These are phyloP conservation scores for Hyaena hyaena DNA, from an alignment of 2,113 vertebrate genomes.

Conservation along the genomic window DNA sequence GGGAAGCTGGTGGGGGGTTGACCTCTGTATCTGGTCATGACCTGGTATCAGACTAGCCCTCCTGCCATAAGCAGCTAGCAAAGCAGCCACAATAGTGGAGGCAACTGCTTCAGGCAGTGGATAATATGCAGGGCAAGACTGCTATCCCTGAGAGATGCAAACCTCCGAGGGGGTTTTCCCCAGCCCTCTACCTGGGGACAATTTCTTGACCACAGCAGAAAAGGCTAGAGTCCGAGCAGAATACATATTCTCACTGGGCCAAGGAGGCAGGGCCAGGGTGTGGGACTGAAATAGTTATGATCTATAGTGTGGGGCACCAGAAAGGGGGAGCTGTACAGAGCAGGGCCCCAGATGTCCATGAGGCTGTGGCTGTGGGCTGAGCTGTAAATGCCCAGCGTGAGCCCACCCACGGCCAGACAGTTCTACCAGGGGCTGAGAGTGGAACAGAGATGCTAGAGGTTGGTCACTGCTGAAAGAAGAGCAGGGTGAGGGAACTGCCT, in stretches of 20 bases:
- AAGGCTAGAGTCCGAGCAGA: background rate
- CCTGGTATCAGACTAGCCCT: background rate
- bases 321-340: background rate
- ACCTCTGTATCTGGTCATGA: background rate
- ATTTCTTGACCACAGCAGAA: background rate
- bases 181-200: background rate
- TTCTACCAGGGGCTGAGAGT: background rate
- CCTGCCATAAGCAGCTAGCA: background rate
- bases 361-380: background rate
- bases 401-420: background rate
- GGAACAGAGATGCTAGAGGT: background rate
- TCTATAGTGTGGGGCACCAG: background rate
- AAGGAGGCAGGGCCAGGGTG: background rate
- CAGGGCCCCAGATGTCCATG: fast-evolving
- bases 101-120: background rate
- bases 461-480: background rate
- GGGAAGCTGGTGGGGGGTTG: background rate
- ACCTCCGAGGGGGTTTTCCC: background rate
- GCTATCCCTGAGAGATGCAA: background rate
- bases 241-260: background rate
- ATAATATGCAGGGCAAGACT: background rate
- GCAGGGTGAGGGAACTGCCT: background rate
- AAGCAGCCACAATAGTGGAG: background rate
- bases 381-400: background rate
- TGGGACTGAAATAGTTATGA: background rate